phyloP scores from a whole-genome alignment of 2,888 invertebrate genomes.

The Blera fallax region DNA sequence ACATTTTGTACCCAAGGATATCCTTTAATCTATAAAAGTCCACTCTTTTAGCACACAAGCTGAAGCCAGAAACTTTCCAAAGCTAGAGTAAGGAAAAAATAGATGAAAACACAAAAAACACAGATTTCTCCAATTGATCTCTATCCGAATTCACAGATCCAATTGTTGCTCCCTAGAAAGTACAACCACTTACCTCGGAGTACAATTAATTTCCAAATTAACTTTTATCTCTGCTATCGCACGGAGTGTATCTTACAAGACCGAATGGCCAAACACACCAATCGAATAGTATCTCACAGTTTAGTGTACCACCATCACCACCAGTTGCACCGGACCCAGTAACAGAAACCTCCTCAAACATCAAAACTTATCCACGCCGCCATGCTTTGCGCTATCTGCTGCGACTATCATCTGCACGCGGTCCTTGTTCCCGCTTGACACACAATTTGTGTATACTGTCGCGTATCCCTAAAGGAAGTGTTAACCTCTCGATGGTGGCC shows the following conservation, averaged over 20 bases:
- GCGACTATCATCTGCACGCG: conserved; percentile 69
- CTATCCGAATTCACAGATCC: conserved; percentile 50
- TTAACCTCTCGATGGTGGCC: conserved; percentile 66
- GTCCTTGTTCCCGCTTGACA: conserved; percentile 69
- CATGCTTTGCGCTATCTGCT: conserved; percentile 38
- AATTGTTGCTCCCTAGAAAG: conserved; percentile 47
- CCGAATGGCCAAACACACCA: conserved; percentile 56
- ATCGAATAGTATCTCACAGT: conserved; percentile 63
- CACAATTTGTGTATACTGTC: conserved; percentile 64
- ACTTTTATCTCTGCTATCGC: conserved; percentile 69
- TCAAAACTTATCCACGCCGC: conserved; percentile 55
- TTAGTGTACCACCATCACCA: conserved; percentile 30
- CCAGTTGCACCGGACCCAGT: conserved; percentile 23
- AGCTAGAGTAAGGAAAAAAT: neutral
- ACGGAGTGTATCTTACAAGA: conserved; percentile 64
- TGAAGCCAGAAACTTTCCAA: conserved; percentile 19
- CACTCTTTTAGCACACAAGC: neutral
- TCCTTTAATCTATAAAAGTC: too few relatives aligned
- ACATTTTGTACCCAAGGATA: too few relatives aligned
- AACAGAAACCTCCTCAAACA: conserved; percentile 43
- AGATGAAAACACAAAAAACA: conserved; percentile 1
- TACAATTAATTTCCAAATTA: conserved; percentile 71
- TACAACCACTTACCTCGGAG: conserved; percentile 30
- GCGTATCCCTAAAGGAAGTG: conserved; percentile 70
- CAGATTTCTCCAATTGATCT: conserved; percentile 61